phyloP scores from a whole-genome alignment of 2,888 invertebrate genomes.

The Autographa pulchrina region DNA sequence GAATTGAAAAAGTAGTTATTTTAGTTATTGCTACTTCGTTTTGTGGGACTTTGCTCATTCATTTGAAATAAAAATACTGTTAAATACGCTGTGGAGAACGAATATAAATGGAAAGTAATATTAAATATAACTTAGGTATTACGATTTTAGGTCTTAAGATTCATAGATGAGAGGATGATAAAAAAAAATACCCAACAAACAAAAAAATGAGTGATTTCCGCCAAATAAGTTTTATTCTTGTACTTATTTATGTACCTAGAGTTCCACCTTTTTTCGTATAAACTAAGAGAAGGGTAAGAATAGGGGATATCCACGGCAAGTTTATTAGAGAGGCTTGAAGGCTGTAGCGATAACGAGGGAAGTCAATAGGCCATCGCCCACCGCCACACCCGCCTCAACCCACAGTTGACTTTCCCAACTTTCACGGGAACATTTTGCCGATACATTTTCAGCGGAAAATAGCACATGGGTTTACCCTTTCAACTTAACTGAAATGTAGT shows the following conservation, averaged over 20 bases:
- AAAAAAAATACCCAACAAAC: too few species aligned
- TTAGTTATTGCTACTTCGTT: constrained; percentile 9
- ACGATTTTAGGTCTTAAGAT: too few species aligned
- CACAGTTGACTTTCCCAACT: constrained; percentile 33
- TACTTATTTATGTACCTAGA: constrained; percentile 1
- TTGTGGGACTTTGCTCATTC: not conserved
- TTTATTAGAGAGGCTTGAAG: constrained; percentile 44
- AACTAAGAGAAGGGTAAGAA: constrained; percentile 30
- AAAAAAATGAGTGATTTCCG: not conserved
- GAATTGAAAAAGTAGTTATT: constrained; percentile 18
- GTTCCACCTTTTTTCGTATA: constrained; percentile 32
- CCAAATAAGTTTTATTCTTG: not conserved
- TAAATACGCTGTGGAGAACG: too few species aligned
- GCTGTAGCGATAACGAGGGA: constrained; percentile 50
- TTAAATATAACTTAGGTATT: too few species aligned
- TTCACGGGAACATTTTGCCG: constrained; percentile 33
- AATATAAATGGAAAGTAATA: too few species aligned
- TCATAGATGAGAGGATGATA: too few species aligned
- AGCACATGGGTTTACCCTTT: constrained; percentile 16
- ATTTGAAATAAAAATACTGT: constrained; percentile 21
- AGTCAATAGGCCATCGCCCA: constrained; percentile 51
- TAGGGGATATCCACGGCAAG: constrained; percentile 22
- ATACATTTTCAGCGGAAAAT: constrained; percentile 35
- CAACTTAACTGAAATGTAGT: constrained; percentile 5
- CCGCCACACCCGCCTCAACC: constrained; percentile 37